A percentile compares a stretch with the other conserved stretches of the same genome.
phyloP scores from a whole-genome alignment of 1,140 invertebrate genomes.

The Micrasema minimum region DNA sequence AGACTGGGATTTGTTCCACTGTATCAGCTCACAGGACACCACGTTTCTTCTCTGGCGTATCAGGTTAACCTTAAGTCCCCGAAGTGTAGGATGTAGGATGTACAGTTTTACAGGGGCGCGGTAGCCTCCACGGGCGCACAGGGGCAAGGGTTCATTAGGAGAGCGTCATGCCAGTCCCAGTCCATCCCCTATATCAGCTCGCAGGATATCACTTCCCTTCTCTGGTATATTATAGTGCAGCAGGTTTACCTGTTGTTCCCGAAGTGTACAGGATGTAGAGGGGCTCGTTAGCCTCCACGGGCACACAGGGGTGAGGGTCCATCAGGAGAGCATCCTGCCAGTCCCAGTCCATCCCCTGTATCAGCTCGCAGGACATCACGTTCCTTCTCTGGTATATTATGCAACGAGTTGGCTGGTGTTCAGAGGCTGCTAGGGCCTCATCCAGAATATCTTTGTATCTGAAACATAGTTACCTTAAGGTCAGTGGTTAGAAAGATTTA shows the following conservation, averaged over 20 bases:
- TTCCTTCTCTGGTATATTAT: constrained; percentile 83
- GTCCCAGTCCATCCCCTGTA: constrained; percentile 73
- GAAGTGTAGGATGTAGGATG: constrained; percentile 94
- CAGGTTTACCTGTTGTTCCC: constrained; percentile 83
- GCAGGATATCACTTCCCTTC: constrained; percentile 74
- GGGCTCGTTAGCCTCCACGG: constrained; percentile 88
- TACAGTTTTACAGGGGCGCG: constrained; percentile 92
- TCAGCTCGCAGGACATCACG: constrained; percentile 72
- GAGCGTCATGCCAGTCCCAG: constrained; percentile 80
- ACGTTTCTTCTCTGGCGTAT: constrained; percentile 81
- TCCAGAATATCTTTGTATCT: constrained; percentile 90
- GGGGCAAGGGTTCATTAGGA: constrained; percentile 74
- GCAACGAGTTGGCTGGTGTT: constrained; percentile 77
- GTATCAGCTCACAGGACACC: constrained; percentile 71
- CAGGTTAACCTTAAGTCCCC: constrained; percentile 89
- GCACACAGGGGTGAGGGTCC: constrained; percentile 81
- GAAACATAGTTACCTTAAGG: too few species aligned
- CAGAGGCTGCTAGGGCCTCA: constrained; percentile 80
- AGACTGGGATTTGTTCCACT: too few species aligned
- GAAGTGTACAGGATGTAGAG: constrained; percentile 95
- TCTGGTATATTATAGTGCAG: constrained; percentile 84
- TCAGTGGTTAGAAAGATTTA: too few species aligned
- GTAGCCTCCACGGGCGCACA: constrained; percentile 89
- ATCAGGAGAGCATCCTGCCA: constrained; percentile 79
- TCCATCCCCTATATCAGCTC: constrained; percentile 73